phyloP scores from a whole-genome alignment of 2,888 invertebrate species.

The Epinotia ramella region DNA sequence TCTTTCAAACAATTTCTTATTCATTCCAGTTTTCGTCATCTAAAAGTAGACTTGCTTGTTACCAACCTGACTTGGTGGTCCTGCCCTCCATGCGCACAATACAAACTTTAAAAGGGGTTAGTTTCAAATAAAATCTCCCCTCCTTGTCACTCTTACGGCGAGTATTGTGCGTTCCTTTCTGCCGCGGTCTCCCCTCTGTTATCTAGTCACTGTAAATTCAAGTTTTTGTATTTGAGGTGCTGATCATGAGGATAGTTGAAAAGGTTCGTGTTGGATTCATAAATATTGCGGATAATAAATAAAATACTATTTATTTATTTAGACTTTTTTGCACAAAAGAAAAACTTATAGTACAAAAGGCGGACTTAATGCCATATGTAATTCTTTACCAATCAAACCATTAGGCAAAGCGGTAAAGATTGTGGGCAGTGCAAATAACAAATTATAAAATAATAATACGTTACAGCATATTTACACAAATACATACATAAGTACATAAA shows the following conservation, averaged over 20 bases:
- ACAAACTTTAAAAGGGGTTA: slow-evolving; percentile 41
- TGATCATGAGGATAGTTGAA: slow-evolving; percentile 13
- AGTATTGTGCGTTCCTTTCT: slow-evolving; percentile 3
- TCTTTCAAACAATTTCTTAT: background rate
- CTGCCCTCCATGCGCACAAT: slow-evolving; percentile 30
- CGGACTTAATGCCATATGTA: too few species aligned
- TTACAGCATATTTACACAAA: too few species aligned
- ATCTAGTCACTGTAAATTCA: slow-evolving; percentile 6
- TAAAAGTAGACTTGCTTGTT: background rate
- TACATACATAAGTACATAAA: too few species aligned
- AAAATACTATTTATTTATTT: too few species aligned
- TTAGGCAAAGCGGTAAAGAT: background rate
- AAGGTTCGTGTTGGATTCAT: background rate
- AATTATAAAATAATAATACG: too few species aligned
- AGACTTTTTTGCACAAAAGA: too few species aligned
- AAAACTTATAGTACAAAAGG: too few species aligned
- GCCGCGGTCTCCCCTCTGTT: slow-evolving; percentile 18
- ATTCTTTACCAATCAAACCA: too few species aligned
- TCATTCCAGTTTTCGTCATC: background rate
- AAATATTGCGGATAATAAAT: background rate
- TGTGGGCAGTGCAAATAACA: background rate
- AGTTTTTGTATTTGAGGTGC: slow-evolving; percentile 20
- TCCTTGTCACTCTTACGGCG: slow-evolving; percentile 8
- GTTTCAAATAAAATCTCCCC: slow-evolving; percentile 32
- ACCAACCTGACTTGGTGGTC: slow-evolving; percentile 41